Percentiles rank a stretch among this genome's conserved stretches.
phyloP scores from a whole-genome alignment of 2,888 invertebrate genomes.

The Stenolophus ochropezus region DNA sequence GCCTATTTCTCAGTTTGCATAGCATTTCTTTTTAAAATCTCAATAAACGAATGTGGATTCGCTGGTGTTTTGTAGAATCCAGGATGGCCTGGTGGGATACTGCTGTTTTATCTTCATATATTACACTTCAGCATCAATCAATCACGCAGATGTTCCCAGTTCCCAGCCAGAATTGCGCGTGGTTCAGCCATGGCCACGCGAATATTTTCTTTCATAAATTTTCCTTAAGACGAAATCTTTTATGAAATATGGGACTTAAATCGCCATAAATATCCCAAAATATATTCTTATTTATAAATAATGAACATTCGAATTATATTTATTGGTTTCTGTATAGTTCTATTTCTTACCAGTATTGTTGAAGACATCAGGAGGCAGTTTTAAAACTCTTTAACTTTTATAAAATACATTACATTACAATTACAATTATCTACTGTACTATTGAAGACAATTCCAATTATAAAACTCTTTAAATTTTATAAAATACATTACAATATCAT shows the following conservation, averaged over 20 bases:
- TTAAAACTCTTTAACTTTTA: too few species aligned
- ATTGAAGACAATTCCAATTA: too few species aligned
- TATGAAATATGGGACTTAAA: neutral
- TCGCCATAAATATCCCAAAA: neutral
- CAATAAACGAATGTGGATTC: neutral
- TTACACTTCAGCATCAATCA: slow-evolving; percentile 48
- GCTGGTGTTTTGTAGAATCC: too few species aligned
- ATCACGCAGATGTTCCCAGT: slow-evolving; percentile 17
- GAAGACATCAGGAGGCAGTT: too few species aligned
- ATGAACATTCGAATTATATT: too few species aligned
- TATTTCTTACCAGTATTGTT: too few species aligned
- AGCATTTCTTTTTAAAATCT: neutral
- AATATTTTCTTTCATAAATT: neutral
- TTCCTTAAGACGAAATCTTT: neutral
- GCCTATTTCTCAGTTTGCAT: too few species aligned
- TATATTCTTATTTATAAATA: neutral
- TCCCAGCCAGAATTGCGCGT: neutral
- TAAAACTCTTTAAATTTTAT: too few species aligned
- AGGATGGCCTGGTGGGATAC: neutral
- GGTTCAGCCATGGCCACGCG: neutral
- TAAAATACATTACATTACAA: too few species aligned
- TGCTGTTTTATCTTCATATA: slow-evolving; percentile 52
- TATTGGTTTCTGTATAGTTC: too few species aligned
- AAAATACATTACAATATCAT: too few species aligned
- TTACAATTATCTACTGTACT: too few species aligned